Conservation (phyloP, 1,140 invertebrate species). For the Hormaphis cornu region DNA sequence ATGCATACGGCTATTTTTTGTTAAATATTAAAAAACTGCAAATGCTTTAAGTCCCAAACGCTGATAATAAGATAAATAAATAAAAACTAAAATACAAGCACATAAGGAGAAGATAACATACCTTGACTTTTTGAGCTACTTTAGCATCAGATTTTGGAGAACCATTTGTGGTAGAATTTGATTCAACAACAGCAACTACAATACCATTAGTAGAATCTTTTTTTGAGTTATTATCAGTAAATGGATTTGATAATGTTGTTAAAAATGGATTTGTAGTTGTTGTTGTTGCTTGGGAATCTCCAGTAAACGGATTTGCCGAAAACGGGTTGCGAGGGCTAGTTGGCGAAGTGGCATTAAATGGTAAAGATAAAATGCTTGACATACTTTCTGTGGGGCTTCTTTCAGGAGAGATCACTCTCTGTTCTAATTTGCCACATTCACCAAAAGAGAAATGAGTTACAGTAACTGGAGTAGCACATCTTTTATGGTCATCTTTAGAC, state of each 20-base stretch:
- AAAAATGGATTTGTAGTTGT: constrained; percentile 48
- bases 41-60: no score
- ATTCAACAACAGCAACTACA: constrained; percentile 40
- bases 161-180: constrained; percentile 33
- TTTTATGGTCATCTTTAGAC: constrained; percentile 34
- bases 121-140: background rate
- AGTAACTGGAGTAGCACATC: constrained; percentile 45
- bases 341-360: constrained; percentile 30
- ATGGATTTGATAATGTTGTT: constrained; percentile 43
- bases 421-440: constrained; percentile 46
- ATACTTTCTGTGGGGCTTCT: constrained; percentile 36
- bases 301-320: constrained; percentile 35
- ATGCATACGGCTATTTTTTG: no score
- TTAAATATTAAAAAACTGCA: no score
- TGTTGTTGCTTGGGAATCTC: constrained; percentile 23
- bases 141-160: constrained; percentile 8
- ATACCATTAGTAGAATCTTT: constrained; percentile 41
- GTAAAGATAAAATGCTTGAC: constrained; percentile 35
- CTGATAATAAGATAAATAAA: no score
- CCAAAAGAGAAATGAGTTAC: constrained; percentile 49
- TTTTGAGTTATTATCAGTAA: constrained; percentile 44
- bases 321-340: constrained; percentile 35
- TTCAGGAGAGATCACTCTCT: constrained; percentile 39
- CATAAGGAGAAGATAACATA: background rate
- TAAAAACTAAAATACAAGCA: no score